These are phyloP conservation scores for Oreochromis tanganicae DNA, from an alignment of 2,113 vertebrate genomes.

Conservation along the genomic window DNA sequence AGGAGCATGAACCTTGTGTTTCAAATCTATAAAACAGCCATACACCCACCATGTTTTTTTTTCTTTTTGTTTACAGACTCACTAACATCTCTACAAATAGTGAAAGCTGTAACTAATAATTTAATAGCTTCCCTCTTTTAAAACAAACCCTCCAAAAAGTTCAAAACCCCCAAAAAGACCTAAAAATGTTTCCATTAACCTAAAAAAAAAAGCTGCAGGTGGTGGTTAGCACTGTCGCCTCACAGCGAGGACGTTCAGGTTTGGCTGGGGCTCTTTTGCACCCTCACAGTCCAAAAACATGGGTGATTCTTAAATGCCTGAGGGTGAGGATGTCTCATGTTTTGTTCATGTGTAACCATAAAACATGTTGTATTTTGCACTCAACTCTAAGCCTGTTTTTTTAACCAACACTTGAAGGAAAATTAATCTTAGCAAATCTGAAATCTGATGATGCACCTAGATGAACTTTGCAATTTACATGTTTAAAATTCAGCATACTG, in stretches of 20 bases:
- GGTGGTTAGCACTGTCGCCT: background rate
- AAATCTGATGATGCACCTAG: background rate
- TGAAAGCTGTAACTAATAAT: background rate
- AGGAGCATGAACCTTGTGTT: background rate
- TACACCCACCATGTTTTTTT: background rate
- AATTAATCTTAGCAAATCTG: background rate
- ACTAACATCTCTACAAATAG: background rate
- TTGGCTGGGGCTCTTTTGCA: background rate
- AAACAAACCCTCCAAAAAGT: background rate
- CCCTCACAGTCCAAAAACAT: background rate
- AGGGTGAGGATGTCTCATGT: background rate
- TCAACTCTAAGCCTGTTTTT: background rate
- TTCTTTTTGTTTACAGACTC: background rate
- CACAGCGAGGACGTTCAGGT: background rate
- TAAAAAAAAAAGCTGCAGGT: background rate
- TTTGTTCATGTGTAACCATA: background rate
- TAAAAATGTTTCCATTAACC: background rate
- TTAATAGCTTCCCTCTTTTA: background rate
- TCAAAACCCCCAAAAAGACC: background rate
- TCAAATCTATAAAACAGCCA: background rate
- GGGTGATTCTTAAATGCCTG: background rate
- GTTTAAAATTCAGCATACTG: background rate
- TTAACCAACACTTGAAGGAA: background rate
- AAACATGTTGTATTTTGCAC: background rate
- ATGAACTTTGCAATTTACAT: background rate